These are phyloP conservation scores for Barbus barbus DNA, from an alignment of 2,113 vertebrate genomes.

Conservation along the genomic window DNA sequence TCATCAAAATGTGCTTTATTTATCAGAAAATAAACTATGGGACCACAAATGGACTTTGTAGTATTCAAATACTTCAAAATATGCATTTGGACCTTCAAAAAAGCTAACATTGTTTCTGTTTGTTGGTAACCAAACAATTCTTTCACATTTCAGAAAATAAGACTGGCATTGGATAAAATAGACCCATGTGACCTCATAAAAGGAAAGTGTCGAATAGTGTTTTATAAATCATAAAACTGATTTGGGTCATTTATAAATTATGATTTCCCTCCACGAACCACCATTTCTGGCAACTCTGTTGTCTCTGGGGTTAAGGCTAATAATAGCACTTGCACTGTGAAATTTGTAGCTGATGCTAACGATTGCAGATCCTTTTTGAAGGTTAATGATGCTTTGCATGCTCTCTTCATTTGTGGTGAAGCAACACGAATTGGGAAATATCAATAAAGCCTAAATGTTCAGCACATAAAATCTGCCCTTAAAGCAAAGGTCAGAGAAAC, in stretches of 20 bases:
- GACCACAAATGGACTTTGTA: background rate
- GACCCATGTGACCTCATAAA: background rate
- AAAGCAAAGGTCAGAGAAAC: slow-evolving; percentile 10
- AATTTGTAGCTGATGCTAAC: slow-evolving; percentile 2
- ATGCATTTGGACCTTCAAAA: background rate
- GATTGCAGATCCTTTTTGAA: slow-evolving; percentile 10
- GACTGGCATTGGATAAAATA: background rate
- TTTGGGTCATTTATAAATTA: slow-evolving; percentile 9
- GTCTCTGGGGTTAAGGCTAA: background rate
- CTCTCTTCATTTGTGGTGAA: background rate
- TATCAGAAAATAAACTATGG: background rate
- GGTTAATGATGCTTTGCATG: slow-evolving; percentile 12
- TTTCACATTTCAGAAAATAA: background rate
- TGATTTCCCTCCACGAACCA: background rate
- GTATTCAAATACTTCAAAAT: background rate
- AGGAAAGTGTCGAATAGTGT: background rate
- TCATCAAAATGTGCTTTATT: background rate
- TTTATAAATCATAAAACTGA: background rate
- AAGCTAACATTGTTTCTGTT: background rate
- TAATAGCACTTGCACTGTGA: background rate
- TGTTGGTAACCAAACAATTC: background rate
- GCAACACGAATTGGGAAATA: background rate
- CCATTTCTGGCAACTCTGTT: background rate
- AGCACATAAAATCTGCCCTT: background rate
- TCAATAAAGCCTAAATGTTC: slow-evolving; percentile 1